Evolutionary conservation across 2,888 invertebrate species (phyloP), one percentile per base, ranked within the genome.

Genomic region (Latrodectus hesperus): DNA sequence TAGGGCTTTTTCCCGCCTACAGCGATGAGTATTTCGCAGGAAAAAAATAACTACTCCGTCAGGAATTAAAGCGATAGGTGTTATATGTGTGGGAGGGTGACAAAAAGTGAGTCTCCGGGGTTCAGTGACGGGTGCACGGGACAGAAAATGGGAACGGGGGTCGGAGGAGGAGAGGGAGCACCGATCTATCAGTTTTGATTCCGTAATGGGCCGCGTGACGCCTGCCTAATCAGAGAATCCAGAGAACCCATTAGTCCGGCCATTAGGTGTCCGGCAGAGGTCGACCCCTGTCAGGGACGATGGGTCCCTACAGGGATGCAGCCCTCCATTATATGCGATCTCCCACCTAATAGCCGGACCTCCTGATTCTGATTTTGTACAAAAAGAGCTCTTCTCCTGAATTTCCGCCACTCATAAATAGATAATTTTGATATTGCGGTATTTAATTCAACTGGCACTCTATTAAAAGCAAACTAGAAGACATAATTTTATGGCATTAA

Each of bases 101-200:
- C 16, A 60, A 60, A 60, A 60, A 60, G 60, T 60, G n/a, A 14
- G 16, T 60, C 60, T 60, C 60, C 60, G 60, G 60, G 60, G 71
- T 26, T 38, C 38, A 71, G 38, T 38, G 38, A 38, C 38, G 38
- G 38, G 38, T 38, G 38, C 38, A 38, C 38, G 38, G 55, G 55
- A 22, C 22, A 22, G 49, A 75, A 55, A 75, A 9, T n/a, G 55
- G 55, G 73, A 55, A 9, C 16, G 8, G 64, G 9, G 14, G 60
- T 5, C 16, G 10, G 49, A 71, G 51, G 72, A 5, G 9, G n/a
- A 26, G 73, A 9, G 55, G 52, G 53, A 67, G 53, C 16, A 26
- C 26, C 67, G 84, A 84, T 84, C 79, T 78, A 84, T 84, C 84
- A 84, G 84, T 84, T 84, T 84, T 84, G 84, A 84, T 84, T 84